phyloP scores from a whole-genome alignment of 1,140 invertebrate genomes.

The Dinoponera quadriceps region DNA sequence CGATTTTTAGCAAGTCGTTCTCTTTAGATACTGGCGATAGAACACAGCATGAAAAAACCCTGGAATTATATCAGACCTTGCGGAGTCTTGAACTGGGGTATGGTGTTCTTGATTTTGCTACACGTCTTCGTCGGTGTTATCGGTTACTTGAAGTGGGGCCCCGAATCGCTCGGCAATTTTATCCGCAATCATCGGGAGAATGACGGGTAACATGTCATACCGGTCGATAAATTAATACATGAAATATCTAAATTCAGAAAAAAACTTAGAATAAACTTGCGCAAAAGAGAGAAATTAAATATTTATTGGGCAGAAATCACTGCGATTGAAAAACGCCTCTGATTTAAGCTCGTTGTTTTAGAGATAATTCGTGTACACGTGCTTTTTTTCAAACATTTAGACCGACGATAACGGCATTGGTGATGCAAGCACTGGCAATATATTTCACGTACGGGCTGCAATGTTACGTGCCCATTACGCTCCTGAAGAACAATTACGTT shows the following conservation, averaged over 20 bases:
- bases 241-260: neutral
- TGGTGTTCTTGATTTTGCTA: slow-evolving; percentile 66
- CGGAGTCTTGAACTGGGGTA: slow-evolving; percentile 75
- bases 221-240: too few relatives aligned
- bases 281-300: too few relatives aligned
- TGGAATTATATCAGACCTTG: slow-evolving; percentile 69
- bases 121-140: slow-evolving; percentile 66
- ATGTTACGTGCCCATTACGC: slow-evolving; percentile 74
- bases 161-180: slow-evolving; percentile 70
- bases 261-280: too few relatives aligned
- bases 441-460: slow-evolving; percentile 76
- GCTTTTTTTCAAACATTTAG: slow-evolving; percentile 26
- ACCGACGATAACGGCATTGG: slow-evolving; percentile 63
- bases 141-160: slow-evolving; percentile 75
- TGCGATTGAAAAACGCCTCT: neutral
- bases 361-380: neutral
- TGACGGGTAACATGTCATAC: slow-evolving; percentile 55
- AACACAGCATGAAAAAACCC: slow-evolving; percentile 72
- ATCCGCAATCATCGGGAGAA: slow-evolving; percentile 69
- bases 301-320: neutral
- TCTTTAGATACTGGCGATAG: slow-evolving; percentile 69
- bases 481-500: slow-evolving; percentile 69
- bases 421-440: slow-evolving; percentile 72
- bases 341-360: neutral
- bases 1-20: neutral